Conservation (phyloP, 2,113 vertebrate species). For the Passerina amoena region DNA sequence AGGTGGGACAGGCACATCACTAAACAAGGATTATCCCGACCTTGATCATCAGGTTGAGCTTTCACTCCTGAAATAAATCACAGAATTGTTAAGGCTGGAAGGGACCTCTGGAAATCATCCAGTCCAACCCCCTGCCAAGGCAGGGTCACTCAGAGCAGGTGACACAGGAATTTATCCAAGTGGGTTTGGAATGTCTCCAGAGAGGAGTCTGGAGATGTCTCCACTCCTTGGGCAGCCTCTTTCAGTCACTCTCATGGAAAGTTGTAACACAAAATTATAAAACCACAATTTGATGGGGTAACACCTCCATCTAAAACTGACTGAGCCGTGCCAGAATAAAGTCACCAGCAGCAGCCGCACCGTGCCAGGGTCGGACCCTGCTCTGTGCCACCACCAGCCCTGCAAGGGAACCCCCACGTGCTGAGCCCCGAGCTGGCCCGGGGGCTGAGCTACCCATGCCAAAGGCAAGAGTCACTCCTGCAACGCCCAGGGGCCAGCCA, state of each 20-base stretch:
- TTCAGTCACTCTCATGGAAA: background rate
- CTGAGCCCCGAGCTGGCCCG: background rate
- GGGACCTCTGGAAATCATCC: background rate
- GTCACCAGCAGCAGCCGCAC: rapidly evolving
- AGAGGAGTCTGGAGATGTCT: background rate
- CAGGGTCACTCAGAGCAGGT: background rate
- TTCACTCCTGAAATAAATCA: background rate
- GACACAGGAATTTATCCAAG: background rate
- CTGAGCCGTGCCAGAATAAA: background rate
- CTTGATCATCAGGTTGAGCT: background rate
- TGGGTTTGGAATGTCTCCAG: background rate
- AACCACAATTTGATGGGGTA: background rate
- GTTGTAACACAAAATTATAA: rapidly evolving
- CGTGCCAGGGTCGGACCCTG: rapidly evolving
- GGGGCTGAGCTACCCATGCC: background rate
- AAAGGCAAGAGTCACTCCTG: background rate
- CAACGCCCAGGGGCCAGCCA: rapidly evolving
- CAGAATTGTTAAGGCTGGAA: background rate
- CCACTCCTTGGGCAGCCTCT: background rate
- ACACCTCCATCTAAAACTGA: too few species aligned
- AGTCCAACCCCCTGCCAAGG: background rate
- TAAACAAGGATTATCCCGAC: rapidly evolving
- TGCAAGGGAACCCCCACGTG: background rate
- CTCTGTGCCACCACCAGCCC: background rate
- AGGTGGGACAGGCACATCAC: rapidly evolving